Base-by-base conservation (phyloP, 2,113 vertebrate species). In the Ctenodactylus gundi region DNA sequence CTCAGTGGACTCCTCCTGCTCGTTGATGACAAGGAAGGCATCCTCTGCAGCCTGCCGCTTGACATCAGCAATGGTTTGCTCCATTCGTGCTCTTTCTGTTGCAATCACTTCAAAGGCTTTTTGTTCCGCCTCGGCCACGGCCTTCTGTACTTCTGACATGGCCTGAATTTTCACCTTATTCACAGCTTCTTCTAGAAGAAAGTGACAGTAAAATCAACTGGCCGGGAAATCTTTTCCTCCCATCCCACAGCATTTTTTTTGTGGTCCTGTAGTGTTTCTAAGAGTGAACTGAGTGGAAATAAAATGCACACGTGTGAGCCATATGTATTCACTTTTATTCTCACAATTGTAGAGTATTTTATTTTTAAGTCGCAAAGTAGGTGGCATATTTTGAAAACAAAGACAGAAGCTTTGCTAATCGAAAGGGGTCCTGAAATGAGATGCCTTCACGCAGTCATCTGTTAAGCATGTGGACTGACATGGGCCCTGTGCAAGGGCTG, bases 81-180 rank as follows among this genome's bases (percentile, higher is more conserved):
- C 99, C 99, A 99, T 99, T 94, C 99, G 99, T 0, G 99, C 99
- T 93, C 99, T 98, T 98, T 99, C 99, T 0, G 99, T 98, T 1
- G 99, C 98, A 11, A 99, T 99, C 99, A 99, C 99, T 98, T 99
- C 99, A 12, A 99, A 99, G 0, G 99, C 99, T 98, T 99, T 99
- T 98, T 99, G 99, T 97, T 99, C 99, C 0, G 99, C 99, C 96
- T 99, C 99, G 0, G 99, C 99, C 53, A 99, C 99, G 0, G 99
- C 99, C 90, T 99, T 99, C 98, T 99, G 99, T 70, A 99, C 99
- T 98, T 99, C 99, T 0, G 99, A 99, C 99, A 99, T 99, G 93
- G 99, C 99, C 98, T 99, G 99, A 7, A 99, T 99, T 98, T 99
- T 99, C 97, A 99, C 99, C 97, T 99, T 99, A 31, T 99, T 99